Conservation (phyloP, 2,888 invertebrate species). For the Pasiphila rectangulata region DNA sequence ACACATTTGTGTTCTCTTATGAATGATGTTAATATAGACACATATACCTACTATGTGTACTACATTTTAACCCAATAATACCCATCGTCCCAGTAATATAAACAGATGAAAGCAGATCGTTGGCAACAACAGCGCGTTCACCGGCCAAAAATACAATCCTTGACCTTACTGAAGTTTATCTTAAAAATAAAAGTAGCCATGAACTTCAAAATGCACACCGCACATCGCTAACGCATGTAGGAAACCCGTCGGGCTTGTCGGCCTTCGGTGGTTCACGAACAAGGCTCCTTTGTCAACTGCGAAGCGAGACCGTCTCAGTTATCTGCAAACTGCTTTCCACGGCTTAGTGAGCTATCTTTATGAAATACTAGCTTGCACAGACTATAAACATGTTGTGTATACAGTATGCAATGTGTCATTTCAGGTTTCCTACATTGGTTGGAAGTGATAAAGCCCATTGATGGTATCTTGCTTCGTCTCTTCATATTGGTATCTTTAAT, state of each 20-base stretch:
- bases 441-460: too few species aligned
- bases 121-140: slow-evolving; percentile 58
- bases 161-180: slow-evolving; percentile 73
- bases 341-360: too few species aligned
- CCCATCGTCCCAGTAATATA: slow-evolving; percentile 44
- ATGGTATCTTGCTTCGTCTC: too few species aligned
- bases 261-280: slow-evolving; percentile 77
- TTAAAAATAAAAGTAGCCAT: slow-evolving; percentile 75
- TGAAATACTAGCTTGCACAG: too few species aligned
- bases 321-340: neutral
- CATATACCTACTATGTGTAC: slow-evolving; percentile 48
- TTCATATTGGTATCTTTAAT: too few species aligned
- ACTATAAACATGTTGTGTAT: too few species aligned
- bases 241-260: slow-evolving; percentile 63
- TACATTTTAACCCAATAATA: slow-evolving; percentile 47
- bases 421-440: too few species aligned
- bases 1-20: slow-evolving; percentile 26
- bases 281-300: slow-evolving; percentile 65
- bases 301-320: slow-evolving; percentile 34
- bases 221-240: slow-evolving; percentile 60
- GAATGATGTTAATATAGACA: slow-evolving; percentile 37
- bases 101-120: slow-evolving; percentile 54
- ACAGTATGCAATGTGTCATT: too few species aligned
- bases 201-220: slow-evolving; percentile 62
- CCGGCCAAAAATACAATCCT: slow-evolving; percentile 75